Conservation (phyloP, 1,140 invertebrate species). For the Aethina tumida region DNA sequence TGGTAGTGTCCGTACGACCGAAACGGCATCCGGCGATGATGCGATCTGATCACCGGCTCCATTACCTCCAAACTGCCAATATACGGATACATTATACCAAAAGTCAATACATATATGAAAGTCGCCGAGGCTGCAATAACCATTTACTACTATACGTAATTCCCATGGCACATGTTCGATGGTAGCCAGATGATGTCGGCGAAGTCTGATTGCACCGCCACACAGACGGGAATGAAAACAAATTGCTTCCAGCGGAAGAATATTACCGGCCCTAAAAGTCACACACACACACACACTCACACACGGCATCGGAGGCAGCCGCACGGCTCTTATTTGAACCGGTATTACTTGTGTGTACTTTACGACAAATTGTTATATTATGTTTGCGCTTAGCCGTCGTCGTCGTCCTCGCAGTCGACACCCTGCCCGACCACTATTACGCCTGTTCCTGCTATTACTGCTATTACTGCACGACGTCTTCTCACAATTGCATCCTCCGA, state of each 20-base stretch:
- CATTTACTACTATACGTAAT: conserved; percentile 33
- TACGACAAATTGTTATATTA: conserved; percentile 30
- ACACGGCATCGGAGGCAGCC: too few relatives aligned
- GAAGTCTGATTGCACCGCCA: conserved; percentile 27
- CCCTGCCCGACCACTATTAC: too few relatives aligned
- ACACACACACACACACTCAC: too few relatives aligned
- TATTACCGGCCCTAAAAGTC: conserved; percentile 28
- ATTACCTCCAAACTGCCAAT: conserved; percentile 23
- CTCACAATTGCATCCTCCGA: too few relatives aligned
- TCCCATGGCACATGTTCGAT: too few relatives aligned
- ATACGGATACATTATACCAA: conserved; percentile 29
- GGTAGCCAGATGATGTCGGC: conserved; percentile 27
- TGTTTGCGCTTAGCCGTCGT: conserved; percentile 18
- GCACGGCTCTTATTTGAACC: conserved; percentile 25
- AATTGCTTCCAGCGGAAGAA: conserved; percentile 31
- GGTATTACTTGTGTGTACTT: conserved; percentile 20
- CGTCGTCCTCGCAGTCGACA: too few relatives aligned
- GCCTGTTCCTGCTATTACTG: too few relatives aligned
- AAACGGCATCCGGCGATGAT: conserved; percentile 7
- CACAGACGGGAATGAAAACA: conserved; percentile 30
- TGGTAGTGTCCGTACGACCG: too few relatives aligned
- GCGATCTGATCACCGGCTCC: conserved; percentile 18
- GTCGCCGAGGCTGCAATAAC: conserved; percentile 28
- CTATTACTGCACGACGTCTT: too few relatives aligned
- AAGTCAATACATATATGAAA: conserved; percentile 30